Conservation (phyloP, 2,888 invertebrate genomes). For the Drosophila tripunctata region DNA sequence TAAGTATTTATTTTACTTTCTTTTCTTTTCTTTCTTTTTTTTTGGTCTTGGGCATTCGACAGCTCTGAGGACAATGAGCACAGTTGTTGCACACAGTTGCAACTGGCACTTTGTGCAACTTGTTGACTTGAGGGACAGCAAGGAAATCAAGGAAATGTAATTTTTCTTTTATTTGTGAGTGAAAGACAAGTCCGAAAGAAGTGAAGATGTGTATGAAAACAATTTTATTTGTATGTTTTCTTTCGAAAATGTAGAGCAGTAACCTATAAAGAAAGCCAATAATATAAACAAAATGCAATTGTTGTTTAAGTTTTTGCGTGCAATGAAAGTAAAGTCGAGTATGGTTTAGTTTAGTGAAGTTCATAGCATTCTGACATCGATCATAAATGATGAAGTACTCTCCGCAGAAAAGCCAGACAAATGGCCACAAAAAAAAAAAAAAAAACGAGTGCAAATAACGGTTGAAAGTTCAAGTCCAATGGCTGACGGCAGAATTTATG, state of each 20-base stretch:
- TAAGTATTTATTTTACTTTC: not conserved
- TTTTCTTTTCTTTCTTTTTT: not conserved
- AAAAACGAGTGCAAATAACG: constrained; percentile 52
- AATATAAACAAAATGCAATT: not conserved
- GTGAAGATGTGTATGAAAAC: not conserved
- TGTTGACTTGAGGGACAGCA: constrained; percentile 65
- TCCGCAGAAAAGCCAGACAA: constrained; percentile 63
- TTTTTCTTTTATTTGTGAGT: constrained; percentile 60
- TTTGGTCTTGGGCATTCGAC: constrained; percentile 29
- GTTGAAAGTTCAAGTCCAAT: constrained; percentile 47
- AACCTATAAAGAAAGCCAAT: not conserved
- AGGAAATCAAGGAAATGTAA: constrained; percentile 70
- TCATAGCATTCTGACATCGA: constrained; percentile 55
- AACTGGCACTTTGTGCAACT: constrained; percentile 68
- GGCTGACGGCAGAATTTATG: constrained; percentile 53
- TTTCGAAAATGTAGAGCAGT: not conserved
- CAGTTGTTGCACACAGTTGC: constrained; percentile 55
- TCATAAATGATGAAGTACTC: constrained; percentile 68
- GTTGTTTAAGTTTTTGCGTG: constrained; percentile 37
- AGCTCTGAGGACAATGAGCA: constrained; percentile 49
- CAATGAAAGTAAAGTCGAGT: constrained; percentile 26
- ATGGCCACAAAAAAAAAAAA: constrained; percentile 53
- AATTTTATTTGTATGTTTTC: not conserved
- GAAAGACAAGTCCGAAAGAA: not conserved
- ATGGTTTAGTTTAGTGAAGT: not conserved